These are phyloP conservation scores for Colletes latitarsis DNA, from an alignment of 1,140 invertebrate species.

Conservation along the genomic window DNA sequence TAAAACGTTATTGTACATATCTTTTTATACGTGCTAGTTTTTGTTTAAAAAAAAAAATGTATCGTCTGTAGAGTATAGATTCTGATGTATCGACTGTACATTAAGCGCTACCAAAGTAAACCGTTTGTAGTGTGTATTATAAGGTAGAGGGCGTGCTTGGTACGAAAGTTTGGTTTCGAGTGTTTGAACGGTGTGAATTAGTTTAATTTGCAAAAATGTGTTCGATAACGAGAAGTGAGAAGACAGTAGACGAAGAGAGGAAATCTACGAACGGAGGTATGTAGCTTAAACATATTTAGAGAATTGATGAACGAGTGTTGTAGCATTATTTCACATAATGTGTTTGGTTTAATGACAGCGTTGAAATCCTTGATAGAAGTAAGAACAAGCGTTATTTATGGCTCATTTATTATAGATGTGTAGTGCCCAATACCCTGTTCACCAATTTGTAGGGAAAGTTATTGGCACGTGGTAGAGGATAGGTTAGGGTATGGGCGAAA, in stretches of 20 bases:
- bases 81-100: neutral
- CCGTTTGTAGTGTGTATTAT: neutral
- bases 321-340: no score
- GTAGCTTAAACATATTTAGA: neutral
- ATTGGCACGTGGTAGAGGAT: no score
- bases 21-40: conserved; percentile 7
- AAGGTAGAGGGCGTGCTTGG: conserved; percentile 1
- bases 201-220: neutral
- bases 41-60: conserved; percentile 3
- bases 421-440: no score
- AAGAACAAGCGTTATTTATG: no score
- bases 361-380: no score
- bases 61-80: neutral
- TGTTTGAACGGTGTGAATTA: neutral
- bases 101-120: neutral
- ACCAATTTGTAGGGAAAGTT: no score
- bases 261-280: neutral
- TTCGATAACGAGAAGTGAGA: no score
- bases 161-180: neutral
- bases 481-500: no score
- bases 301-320: no score
- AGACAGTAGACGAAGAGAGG: neutral
- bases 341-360: no score
- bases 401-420: no score
- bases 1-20: conserved; percentile 5